These are phyloP conservation scores for Prionailurus viverrinus DNA, from an alignment of 2,113 vertebrate species.

Conservation along the genomic window DNA sequence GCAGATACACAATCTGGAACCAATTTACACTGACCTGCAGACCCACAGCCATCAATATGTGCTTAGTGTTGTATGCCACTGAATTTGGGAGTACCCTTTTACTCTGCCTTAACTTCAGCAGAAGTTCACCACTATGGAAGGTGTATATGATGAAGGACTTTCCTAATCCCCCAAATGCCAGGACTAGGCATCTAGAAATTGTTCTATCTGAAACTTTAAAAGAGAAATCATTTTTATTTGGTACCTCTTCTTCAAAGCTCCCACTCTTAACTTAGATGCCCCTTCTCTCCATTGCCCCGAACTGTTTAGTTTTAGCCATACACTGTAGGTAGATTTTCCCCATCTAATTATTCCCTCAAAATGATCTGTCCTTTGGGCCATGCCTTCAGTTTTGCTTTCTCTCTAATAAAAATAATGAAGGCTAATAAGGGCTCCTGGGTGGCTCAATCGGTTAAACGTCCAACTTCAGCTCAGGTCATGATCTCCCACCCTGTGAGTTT, in stretches of 20 bases:
- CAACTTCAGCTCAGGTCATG: too few relatives aligned
- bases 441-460: too few relatives aligned
- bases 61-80: rapidly evolving
- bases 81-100: background rate
- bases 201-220: background rate
- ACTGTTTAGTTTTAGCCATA: background rate
- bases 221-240: background rate
- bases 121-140: background rate
- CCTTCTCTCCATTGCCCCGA: background rate
- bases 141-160: background rate
- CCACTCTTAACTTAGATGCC: background rate
- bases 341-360: background rate
- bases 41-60: background rate
- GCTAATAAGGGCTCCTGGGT: too few relatives aligned
- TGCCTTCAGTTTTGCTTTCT: background rate
- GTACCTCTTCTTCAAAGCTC: background rate
- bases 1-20: background rate
- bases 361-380: background rate
- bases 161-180: background rate
- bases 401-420: background rate
- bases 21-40: background rate
- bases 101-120: background rate
- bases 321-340: background rate
- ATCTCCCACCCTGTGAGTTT: too few relatives aligned
- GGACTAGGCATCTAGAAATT: background rate